Base-by-base conservation (phyloP, 1,140 invertebrate genomes). In the Oedothorax gibbosus region DNA sequence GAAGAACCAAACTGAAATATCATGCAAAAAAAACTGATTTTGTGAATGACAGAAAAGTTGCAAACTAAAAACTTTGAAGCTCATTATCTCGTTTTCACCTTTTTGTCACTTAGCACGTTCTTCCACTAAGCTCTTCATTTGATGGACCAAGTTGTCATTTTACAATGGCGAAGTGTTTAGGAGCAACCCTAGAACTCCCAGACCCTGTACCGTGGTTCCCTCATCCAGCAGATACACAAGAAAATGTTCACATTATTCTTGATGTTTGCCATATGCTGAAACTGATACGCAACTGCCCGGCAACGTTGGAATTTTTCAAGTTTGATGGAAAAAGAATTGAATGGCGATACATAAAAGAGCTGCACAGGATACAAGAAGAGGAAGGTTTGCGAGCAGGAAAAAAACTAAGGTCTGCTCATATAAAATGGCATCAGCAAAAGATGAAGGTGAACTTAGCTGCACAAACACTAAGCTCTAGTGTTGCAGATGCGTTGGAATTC, bases 261-360 rank as follows among this genome's bases (percentile, higher is more conserved):
- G 65, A 68, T 68, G 15, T 21, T n/a, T 18, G 65, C 65, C 4
- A 68, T 21, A 68, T 68, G 65, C 14, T 68, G 21, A 68, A 68
- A 21, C 7, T 68, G 20, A 21, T 68, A 11, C 15, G 65, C 11
- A 68, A 68, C 20, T 18, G 15, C 10, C 7, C 2, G 15, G 3
- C 15, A 18, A 18, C 65, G 11, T 18, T 11, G 11, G 65, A 35
- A 35, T 35, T 2, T 18, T 68, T 21, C 14, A 68, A 4, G 3
- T 68, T 15, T 3, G 15, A 68, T 68, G 15, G 15, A 11, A 11
- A 3, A 18, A 21, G 65, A 11, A 15, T 68, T 68, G 21, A 18
- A 21, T 68, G 65, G 14, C 0, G 20, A 11, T 68, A 68, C 10
- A 18, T 68, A n/a, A 21, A n/a, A 35, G 35, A 35, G 5, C 20